These are phyloP conservation scores for Meandrina meandrites DNA, from an alignment of 92 coral and sea anemone genomes.

Conservation along the genomic window DNA sequence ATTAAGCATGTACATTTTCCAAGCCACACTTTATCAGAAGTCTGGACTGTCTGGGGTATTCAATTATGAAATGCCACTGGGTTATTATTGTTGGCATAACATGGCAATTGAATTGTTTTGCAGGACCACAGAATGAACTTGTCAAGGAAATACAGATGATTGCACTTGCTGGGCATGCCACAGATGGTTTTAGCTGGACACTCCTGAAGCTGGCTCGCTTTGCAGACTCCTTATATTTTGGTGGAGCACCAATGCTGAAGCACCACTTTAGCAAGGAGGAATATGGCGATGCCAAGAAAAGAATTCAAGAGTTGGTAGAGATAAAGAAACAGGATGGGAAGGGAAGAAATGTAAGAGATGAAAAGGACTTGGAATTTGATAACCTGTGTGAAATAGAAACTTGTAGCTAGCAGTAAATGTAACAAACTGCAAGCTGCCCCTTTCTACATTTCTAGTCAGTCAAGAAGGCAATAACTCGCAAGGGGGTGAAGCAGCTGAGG, in stretches of 20 bases:
- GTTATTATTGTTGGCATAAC: too few species aligned
- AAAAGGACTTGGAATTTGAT: slow-evolving; percentile 38
- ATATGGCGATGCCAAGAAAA: slow-evolving; percentile 52
- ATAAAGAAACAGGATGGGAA: slow-evolving; percentile 25
- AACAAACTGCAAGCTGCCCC: neutral
- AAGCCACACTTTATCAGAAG: too few species aligned
- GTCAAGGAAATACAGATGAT: slow-evolving; percentile 71
- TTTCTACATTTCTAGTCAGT: too few species aligned
- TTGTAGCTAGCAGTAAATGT: neutral
- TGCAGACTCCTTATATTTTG: slow-evolving; percentile 51
- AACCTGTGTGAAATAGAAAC: slow-evolving; percentile 52
- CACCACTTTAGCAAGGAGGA: slow-evolving; percentile 64
- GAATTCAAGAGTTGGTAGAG: slow-evolving; percentile 50
- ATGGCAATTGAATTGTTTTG: neutral
- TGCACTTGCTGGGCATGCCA: slow-evolving; percentile 57
- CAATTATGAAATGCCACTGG: neutral
- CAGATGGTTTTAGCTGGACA: slow-evolving; percentile 77
- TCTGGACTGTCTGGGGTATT: neutral
- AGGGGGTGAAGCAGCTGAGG: too few species aligned
- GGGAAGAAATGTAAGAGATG: slow-evolving; percentile 13
- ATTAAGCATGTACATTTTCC: too few species aligned
- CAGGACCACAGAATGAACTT: slow-evolving; percentile 71
- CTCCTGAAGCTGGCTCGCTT: slow-evolving; percentile 73
- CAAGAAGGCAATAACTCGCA: too few species aligned
- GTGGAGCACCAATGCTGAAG: slow-evolving; percentile 64